phyloP scores from a whole-genome alignment of 2,113 vertebrate species.

The Cephalopholis sonnerati region DNA sequence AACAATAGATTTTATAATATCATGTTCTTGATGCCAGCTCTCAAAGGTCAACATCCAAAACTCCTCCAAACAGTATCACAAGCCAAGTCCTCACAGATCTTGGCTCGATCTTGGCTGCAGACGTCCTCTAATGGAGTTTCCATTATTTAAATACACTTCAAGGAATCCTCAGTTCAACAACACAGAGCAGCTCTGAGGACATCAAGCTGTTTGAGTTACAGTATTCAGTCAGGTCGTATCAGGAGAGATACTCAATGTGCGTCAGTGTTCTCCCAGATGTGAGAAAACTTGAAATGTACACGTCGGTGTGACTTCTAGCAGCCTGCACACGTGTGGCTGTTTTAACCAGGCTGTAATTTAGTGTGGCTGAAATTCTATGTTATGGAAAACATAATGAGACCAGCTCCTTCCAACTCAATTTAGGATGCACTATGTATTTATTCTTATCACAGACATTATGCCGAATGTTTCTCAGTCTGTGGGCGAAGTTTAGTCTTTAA shows the following conservation, averaged over 20 bases:
- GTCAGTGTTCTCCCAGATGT: not conserved
- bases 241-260: not conserved
- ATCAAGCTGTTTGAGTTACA: not conserved
- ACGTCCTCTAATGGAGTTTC: constrained; percentile 14
- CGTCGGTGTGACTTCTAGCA: constrained; percentile 6
- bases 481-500: not conserved
- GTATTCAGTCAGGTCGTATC: not conserved
- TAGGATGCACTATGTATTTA: not conserved
- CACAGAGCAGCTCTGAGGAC: not conserved
- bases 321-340: not conserved
- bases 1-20: not conserved
- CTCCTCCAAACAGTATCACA: not conserved
- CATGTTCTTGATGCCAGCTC: not conserved
- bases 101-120: not conserved
- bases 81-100: constrained; percentile 15
- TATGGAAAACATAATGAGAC: constrained; percentile 8
- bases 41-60: constrained; percentile 35
- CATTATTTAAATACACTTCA: constrained; percentile 7
- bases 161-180: not conserved
- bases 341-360: constrained; percentile 20
- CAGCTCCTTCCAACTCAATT: not conserved
- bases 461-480: not conserved
- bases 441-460: not conserved
- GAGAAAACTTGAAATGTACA: not conserved
- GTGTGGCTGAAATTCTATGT: constrained; percentile 23